Evolutionary conservation across 2,888 invertebrate genomes (phyloP).

Genomic region (Polietes domitor): DNA sequence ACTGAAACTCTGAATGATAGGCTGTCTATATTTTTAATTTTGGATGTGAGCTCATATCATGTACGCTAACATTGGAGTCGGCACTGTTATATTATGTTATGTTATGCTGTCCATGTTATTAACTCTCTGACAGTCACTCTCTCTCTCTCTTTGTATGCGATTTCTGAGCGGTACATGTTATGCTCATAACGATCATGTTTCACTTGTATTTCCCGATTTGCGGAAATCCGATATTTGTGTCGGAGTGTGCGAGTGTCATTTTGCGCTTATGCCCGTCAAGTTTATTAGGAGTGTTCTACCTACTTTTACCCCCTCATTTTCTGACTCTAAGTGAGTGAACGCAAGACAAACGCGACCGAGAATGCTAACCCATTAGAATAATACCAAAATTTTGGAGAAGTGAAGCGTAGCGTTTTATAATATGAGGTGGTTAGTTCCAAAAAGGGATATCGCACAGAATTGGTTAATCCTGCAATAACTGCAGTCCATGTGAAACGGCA

Average conservation of each 20-base stretch:
- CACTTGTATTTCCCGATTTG: not conserved
- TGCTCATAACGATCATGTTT: not conserved
- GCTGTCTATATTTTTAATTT: conserved; percentile 45
- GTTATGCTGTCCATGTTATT: not conserved
- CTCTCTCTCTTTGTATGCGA: not conserved
- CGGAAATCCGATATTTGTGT: conserved; percentile 14
- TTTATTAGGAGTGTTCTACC: not conserved
- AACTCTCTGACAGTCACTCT: not conserved
- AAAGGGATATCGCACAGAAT: too few relatives aligned
- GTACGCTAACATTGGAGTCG: not conserved
- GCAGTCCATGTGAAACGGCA: too few relatives aligned
- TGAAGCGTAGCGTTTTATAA: too few relatives aligned
- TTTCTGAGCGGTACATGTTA: not conserved
- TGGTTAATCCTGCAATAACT: too few relatives aligned
- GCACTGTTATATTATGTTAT: conserved; percentile 3
- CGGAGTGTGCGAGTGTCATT: not conserved
- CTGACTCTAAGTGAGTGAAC: too few relatives aligned
- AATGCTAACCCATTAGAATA: too few relatives aligned
- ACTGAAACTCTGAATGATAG: conserved; percentile 51
- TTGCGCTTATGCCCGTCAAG: not conserved
- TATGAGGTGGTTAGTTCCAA: too few relatives aligned
- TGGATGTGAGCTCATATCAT: not conserved
- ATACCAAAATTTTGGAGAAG: too few relatives aligned
- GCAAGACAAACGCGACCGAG: too few relatives aligned
- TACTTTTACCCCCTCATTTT: too few relatives aligned